Evolutionary conservation across 2,113 vertebrate genomes (phyloP).

Genomic region (Rhynchomys soricoides): DNA sequence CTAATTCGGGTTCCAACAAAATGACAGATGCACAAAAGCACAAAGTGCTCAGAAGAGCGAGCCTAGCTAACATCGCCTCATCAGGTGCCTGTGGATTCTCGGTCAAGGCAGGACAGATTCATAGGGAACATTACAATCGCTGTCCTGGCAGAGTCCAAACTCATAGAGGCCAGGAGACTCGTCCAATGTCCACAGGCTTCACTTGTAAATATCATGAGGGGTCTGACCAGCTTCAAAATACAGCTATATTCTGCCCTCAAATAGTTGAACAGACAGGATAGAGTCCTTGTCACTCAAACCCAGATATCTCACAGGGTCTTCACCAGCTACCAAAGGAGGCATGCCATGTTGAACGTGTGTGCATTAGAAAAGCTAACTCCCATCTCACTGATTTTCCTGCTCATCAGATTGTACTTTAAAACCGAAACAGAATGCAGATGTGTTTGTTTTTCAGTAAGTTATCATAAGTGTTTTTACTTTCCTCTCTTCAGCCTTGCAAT

Average conservation of each 20-base stretch:
- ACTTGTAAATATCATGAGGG: not conserved
- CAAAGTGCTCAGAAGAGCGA: slow-evolving; percentile 36
- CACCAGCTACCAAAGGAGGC: not conserved
- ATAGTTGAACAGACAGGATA: not conserved
- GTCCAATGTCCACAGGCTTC: not conserved
- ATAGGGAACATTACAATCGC: not conserved
- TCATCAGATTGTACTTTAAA: not conserved
- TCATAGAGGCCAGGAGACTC: not conserved
- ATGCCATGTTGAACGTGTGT: not conserved
- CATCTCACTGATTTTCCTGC: not conserved
- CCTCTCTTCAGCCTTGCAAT: not conserved
- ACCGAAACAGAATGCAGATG: slow-evolving; percentile 9
- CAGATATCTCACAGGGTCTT: not conserved
- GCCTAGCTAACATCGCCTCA: slow-evolving; percentile 22
- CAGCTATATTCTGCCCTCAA: not conserved
- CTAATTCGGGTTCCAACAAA: slow-evolving; percentile 53
- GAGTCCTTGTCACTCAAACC: not conserved
- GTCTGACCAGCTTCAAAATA: not conserved
- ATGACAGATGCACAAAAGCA: slow-evolving; percentile 43
- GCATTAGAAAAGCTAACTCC: not conserved
- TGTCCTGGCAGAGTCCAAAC: not conserved
- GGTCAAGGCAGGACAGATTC: not conserved
- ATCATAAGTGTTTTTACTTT: not conserved
- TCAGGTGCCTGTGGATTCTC: not conserved
- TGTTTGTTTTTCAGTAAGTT: slow-evolving; percentile 40